A percentile compares a stretch with the other conserved stretches of the same genome.
These are phyloP conservation scores for Chloroceryle inda DNA, from an alignment of 2,797 vertebrate species.

Conservation along the genomic window DNA sequence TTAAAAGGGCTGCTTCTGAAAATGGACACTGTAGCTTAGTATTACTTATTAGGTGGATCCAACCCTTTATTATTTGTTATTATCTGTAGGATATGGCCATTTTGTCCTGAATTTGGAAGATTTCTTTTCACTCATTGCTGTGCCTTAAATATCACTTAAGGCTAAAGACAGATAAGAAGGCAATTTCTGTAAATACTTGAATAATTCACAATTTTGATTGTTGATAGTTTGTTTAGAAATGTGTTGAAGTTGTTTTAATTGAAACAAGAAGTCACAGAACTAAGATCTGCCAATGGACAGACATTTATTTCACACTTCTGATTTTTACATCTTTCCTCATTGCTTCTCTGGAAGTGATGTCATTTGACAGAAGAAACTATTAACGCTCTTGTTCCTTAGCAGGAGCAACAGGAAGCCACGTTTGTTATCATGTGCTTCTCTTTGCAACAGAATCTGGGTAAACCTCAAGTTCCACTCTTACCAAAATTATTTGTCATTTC, in stretches of 20 bases:
- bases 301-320: not conserved
- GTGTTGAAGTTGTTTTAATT: not conserved
- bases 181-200: not conserved
- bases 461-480: not conserved
- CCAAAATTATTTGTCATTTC: not conserved
- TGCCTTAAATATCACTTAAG: not conserved
- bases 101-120: not conserved
- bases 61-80: not conserved
- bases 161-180: not conserved
- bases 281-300: not conserved
- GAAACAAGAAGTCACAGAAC: not conserved
- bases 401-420: not conserved
- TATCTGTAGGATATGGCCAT: not conserved
- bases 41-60: not conserved
- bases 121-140: not conserved
- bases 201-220: not conserved
- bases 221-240: not conserved
- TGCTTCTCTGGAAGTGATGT: not conserved
- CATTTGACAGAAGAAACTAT: constrained; percentile 16
- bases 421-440: not conserved
- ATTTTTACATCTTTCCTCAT: not conserved
- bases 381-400: not conserved
- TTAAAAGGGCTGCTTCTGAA: not conserved
- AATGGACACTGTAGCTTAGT: not conserved
- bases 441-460: not conserved